A percentile compares a stretch with the other conserved stretches of the same genome.
Conservation (phyloP, 1,140 invertebrate species). For the Drosophila neocordata region DNA sequence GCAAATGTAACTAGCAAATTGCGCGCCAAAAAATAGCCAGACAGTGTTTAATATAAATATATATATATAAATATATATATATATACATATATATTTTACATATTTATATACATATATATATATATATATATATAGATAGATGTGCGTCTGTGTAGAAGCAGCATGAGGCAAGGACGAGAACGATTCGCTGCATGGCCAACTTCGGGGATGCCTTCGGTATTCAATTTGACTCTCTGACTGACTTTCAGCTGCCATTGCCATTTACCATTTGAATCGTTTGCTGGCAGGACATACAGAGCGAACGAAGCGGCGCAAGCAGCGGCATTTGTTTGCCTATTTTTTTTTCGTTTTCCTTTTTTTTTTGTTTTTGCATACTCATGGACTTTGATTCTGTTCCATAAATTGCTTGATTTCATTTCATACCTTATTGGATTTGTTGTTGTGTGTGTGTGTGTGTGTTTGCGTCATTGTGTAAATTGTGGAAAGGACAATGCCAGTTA, state of each 20-base stretch:
- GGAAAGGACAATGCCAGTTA: no score
- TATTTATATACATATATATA: not conserved
- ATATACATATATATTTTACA: not conserved
- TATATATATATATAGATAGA: no score
- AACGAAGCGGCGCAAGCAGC: not conserved
- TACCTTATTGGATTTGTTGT: not conserved
- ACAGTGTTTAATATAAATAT: not conserved
- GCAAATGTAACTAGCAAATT: not conserved
- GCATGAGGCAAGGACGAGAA: slow-evolving; percentile 4
- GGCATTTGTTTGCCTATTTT: not conserved
- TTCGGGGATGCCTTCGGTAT: slow-evolving; percentile 10
- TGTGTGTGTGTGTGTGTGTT: no score
- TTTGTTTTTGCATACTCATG: not conserved
- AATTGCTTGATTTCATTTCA: slow-evolving; percentile 4
- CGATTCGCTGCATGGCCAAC: slow-evolving; percentile 4
- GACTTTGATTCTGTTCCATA: not conserved
- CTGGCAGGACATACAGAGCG: not conserved
- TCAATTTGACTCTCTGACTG: slow-evolving; percentile 5
- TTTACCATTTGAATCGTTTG: slow-evolving; percentile 1
- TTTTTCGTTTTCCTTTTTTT: no score
- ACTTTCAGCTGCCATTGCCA: not conserved
- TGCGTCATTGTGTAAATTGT: no score
- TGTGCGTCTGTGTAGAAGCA: no score
- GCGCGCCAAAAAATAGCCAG: slow-evolving; percentile 5
- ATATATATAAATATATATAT: not conserved